These are phyloP conservation scores for Drosophila austrosaltans DNA, from an alignment of 2,888 invertebrate species.

Conservation along the genomic window DNA sequence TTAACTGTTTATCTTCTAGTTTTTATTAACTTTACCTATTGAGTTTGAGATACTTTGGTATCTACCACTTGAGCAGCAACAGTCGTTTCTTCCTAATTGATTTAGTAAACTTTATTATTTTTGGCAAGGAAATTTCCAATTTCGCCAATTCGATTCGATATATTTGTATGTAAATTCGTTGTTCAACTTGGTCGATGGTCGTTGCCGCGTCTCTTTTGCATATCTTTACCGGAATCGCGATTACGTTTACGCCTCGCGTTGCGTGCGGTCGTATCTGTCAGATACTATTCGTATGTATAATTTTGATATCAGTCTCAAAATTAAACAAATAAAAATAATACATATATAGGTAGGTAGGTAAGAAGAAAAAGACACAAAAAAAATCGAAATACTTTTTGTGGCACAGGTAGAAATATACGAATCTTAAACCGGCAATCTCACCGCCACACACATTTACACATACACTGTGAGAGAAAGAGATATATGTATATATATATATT, in stretches of 20 bases:
- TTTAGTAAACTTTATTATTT: constrained; percentile 45
- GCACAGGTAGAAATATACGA: constrained; percentile 67
- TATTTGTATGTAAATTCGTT: constrained; percentile 9
- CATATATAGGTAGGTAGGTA: no score
- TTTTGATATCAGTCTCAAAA: constrained; percentile 52
- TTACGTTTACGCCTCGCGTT: constrained; percentile 39
- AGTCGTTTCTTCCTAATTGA: constrained; percentile 48
- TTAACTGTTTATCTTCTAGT: constrained; percentile 35
- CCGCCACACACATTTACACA: constrained; percentile 33
- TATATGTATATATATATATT: constrained; percentile 20
- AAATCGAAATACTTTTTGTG: constrained; percentile 24
- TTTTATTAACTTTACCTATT: constrained; percentile 55
- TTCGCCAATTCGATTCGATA: constrained; percentile 54
- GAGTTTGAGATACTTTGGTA: constrained; percentile 60
- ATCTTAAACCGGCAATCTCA: constrained; percentile 73
- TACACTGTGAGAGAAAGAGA: constrained; percentile 14
- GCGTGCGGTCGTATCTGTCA: constrained; percentile 61
- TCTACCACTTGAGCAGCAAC: constrained; percentile 25
- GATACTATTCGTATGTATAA: constrained; percentile 55
- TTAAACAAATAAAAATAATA: constrained; percentile 35
- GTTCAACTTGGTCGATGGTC: constrained; percentile 52
- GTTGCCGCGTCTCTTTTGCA: constrained; percentile 58
- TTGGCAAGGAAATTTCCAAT: constrained; percentile 50
- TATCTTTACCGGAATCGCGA: constrained; percentile 40
- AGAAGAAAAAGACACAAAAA: constrained; percentile 28